Percentiles rank a stretch among this genome's conserved stretches.
Conservation (phyloP, 2,797 vertebrate species). For the Chrysolophus pictus region DNA sequence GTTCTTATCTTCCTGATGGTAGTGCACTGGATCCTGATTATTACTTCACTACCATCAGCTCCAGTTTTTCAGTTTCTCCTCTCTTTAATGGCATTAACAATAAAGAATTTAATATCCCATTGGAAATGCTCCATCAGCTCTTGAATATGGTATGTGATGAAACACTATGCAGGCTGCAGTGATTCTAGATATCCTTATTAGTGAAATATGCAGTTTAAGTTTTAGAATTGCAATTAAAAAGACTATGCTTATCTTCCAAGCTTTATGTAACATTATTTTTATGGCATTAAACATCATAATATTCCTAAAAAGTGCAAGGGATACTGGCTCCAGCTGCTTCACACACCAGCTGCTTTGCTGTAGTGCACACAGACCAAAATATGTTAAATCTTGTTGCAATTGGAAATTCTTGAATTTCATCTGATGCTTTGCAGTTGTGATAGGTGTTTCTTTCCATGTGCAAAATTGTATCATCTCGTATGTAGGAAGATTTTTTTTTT, state of each 20-base stretch:
- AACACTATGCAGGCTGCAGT: neutral
- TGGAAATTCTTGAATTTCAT: neutral
- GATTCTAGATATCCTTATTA: neutral
- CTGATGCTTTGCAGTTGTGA: neutral
- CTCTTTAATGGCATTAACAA: slow-evolving; percentile 91
- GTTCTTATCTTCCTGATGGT: slow-evolving; percentile 92
- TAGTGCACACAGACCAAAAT: neutral
- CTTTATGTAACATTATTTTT: neutral
- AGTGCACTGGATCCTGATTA: slow-evolving; percentile 91
- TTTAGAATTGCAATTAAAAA: neutral
- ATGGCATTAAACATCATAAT: neutral
- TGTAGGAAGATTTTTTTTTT: neutral
- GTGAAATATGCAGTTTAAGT: neutral
- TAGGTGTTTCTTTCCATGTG: neutral
- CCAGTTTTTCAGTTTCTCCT: slow-evolving; percentile 96
- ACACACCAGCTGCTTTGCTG: neutral
- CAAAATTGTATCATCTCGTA: neutral
- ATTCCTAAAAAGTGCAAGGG: neutral
- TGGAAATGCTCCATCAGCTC: slow-evolving; percentile 90
- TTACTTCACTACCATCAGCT: slow-evolving; percentile 95
- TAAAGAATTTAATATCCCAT: slow-evolving; percentile 89
- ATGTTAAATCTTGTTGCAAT: neutral
- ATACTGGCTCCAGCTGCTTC: neutral
- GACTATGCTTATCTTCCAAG: neutral
- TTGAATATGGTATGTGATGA: slow-evolving; percentile 86